These are phyloP conservation scores for Acropora yongei DNA, from an alignment of 64 coral and sea anemone genomes.

Conservation along the genomic window DNA sequence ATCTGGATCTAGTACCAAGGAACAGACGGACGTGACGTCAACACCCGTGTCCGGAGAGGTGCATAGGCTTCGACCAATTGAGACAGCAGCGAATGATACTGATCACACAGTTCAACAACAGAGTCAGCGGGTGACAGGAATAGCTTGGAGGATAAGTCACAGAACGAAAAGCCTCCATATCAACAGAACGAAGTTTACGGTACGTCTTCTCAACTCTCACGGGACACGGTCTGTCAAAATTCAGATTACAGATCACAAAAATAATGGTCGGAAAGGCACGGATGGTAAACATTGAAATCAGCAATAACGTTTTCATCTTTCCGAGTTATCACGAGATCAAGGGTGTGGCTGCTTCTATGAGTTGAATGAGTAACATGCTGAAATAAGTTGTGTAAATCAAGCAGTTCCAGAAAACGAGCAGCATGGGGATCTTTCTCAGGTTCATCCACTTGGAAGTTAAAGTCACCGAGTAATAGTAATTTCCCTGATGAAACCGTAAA, in stretches of 20 bases:
- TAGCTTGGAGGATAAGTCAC: no score
- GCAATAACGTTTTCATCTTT: not conserved
- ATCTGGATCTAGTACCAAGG: no score
- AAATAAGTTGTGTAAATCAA: not conserved
- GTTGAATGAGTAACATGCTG: not conserved
- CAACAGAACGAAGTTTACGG: no score
- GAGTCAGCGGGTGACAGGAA: no score
- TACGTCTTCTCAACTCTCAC: not conserved
- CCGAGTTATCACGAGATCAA: not conserved
- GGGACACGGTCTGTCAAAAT: not conserved
- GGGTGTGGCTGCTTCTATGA: not conserved
- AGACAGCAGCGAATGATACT: no score
- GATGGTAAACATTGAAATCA: not conserved
- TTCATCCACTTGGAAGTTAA: not conserved
- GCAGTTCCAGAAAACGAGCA: not conserved
- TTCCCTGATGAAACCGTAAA: not conserved
- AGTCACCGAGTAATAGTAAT: not conserved
- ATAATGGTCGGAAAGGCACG: not conserved
- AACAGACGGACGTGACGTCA: no score
- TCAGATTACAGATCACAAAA: constrained; percentile 4
- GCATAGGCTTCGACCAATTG: no score
- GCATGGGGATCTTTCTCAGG: not conserved
- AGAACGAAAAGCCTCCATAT: no score
- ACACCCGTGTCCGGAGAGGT: no score
- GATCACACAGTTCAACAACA: no score